These are phyloP conservation scores for Trichonephila clavipes DNA, from an alignment of 1,140 invertebrate species.

Conservation along the genomic window DNA sequence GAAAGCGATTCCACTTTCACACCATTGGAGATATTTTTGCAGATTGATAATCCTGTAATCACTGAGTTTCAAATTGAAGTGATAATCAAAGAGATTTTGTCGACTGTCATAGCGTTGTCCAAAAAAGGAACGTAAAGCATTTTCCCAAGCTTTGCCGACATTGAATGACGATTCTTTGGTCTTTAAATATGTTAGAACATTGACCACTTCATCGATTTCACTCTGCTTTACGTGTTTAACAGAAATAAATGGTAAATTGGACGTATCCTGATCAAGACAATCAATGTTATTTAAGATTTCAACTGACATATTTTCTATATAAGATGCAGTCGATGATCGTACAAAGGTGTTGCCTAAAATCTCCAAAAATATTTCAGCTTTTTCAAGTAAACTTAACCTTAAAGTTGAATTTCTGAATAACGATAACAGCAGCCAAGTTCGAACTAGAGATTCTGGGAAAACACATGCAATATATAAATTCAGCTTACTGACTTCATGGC, in stretches of 20 bases:
- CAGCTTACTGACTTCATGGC: not conserved
- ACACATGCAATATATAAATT: constrained; percentile 42
- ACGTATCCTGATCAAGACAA: not conserved
- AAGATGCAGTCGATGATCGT: not conserved
- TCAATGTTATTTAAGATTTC: constrained; percentile 1
- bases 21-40: constrained; percentile 64
- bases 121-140: constrained; percentile 47
- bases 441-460: constrained; percentile 38
- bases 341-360: constrained; percentile 54
- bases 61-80: constrained; percentile 63
- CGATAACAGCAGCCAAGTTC: constrained; percentile 53
- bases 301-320: not conserved
- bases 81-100: constrained; percentile 63
- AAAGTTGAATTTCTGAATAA: constrained; percentile 5
- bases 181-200: constrained; percentile 39
- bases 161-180: not conserved
- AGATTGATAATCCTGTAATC: constrained; percentile 54
- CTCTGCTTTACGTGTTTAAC: constrained; percentile 28
- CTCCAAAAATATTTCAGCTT: constrained; percentile 60
- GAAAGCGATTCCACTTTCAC: constrained; percentile 65
- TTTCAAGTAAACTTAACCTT: constrained; percentile 35
- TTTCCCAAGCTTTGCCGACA: constrained; percentile 52
- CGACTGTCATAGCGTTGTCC: constrained; percentile 45
- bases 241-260: not conserved
- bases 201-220: constrained; percentile 40